A percentile compares a stretch with the other conserved stretches of the same genome.
phyloP scores from a whole-genome alignment of 1,140 invertebrate species.

The Ectropis grisescens region DNA sequence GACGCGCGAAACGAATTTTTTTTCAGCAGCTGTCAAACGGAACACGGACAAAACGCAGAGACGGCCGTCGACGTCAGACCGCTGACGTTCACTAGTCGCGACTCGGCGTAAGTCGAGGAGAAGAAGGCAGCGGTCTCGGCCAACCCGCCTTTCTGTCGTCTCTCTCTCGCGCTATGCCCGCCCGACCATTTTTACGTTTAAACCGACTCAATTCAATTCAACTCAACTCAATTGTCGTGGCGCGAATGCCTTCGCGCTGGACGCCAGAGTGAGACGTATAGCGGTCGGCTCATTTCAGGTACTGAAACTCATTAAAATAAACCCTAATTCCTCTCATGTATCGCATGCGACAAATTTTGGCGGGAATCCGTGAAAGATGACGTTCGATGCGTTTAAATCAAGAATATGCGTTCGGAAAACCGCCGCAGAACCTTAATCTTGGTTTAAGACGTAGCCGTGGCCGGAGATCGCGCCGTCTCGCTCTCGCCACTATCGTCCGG shows the following conservation, averaged over 20 bases:
- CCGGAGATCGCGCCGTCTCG: slow-evolving; percentile 34
- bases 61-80: slow-evolving; percentile 54
- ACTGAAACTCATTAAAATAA: slow-evolving; percentile 1
- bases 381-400: slow-evolving; percentile 34
- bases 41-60: slow-evolving; percentile 29
- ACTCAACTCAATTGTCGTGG: slow-evolving; percentile 69
- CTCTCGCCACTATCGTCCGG: slow-evolving; percentile 59
- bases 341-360: not conserved
- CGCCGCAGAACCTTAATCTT: slow-evolving; percentile 62
- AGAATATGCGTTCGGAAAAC: slow-evolving; percentile 48
- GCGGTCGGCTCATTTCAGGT: slow-evolving; percentile 31
- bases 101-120: slow-evolving; percentile 60
- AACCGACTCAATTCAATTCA: slow-evolving; percentile 69
- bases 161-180: slow-evolving; percentile 59
- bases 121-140: slow-evolving; percentile 64
- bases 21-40: slow-evolving; percentile 43
- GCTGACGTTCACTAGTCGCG: slow-evolving; percentile 62
- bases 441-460: slow-evolving; percentile 51
- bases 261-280: slow-evolving; percentile 64
- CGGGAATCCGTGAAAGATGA: slow-evolving; percentile 22
- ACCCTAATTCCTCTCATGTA: not conserved
- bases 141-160: slow-evolving; percentile 64
- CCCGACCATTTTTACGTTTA: slow-evolving; percentile 66
- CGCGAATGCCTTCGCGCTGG: slow-evolving; percentile 64
- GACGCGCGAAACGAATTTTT: slow-evolving; percentile 54